phyloP scores from a whole-genome alignment of 2,797 vertebrate genomes.

The Mus spretus region DNA sequence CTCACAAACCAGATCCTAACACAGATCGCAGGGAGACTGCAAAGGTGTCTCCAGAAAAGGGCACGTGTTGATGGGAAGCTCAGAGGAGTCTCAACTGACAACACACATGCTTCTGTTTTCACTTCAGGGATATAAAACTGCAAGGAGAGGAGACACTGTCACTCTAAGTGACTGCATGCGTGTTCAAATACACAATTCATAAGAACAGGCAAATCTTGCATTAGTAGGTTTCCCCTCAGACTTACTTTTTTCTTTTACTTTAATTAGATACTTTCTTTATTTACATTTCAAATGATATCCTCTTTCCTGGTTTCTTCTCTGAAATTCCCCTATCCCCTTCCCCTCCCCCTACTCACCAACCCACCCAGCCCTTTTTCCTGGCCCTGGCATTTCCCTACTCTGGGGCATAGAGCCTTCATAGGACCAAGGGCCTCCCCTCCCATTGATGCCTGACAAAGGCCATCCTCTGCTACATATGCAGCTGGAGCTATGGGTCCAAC shows the following conservation, averaged over 20 bases:
- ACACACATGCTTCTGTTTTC: background rate
- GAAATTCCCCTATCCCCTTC: no score
- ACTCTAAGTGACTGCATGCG: background rate
- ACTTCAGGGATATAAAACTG: background rate
- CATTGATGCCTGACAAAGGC: no score
- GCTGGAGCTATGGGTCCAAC: no score
- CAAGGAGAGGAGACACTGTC: background rate
- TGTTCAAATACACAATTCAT: background rate
- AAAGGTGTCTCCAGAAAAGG: background rate
- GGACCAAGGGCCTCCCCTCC: no score
- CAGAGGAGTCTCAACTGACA: background rate
- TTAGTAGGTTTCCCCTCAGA: background rate
- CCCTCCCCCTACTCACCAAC: no score
- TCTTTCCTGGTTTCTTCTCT: no score
- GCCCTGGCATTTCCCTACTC: no score
- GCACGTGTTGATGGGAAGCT: background rate
- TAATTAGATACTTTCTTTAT: no score
- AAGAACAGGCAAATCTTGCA: background rate
- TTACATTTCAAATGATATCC: no score
- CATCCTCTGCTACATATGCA: no score
- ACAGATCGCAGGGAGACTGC: background rate
- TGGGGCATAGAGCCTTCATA: no score
- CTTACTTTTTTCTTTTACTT: background rate
- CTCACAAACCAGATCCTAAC: background rate
- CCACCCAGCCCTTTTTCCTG: no score